Conservation (phyloP, 2,888 invertebrate species). For the Sussaba pulchella region DNA sequence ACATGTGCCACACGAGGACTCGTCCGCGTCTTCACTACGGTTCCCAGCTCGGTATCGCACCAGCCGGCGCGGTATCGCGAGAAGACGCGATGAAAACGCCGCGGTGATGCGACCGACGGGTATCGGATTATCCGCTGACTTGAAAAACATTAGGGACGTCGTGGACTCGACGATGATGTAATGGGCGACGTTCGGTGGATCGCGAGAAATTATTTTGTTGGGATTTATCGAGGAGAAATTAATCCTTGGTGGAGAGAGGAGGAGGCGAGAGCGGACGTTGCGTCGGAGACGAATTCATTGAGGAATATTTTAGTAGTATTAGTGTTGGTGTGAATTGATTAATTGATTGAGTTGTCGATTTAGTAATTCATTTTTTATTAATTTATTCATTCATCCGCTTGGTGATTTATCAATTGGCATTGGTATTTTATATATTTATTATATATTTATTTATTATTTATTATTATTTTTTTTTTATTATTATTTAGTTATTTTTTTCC, state of each 20-base stretch:
- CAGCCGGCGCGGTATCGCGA: slow-evolving; percentile 8
- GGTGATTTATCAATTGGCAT: no score
- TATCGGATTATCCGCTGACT: slow-evolving; percentile 81
- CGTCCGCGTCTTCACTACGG: slow-evolving; percentile 32
- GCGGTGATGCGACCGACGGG: slow-evolving; percentile 59
- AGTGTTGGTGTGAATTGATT: no score
- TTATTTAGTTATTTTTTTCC: no score
- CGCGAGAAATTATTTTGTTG: slow-evolving; percentile 40
- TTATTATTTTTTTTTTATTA: slow-evolving; percentile 27
- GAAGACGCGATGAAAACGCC: slow-evolving; percentile 3
- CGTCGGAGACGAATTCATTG: no score
- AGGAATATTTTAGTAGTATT: no score
- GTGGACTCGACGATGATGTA: slow-evolving; percentile 75
- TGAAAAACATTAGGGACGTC: slow-evolving; percentile 77
- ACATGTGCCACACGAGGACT: slow-evolving; percentile 56
- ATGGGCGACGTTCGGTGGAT: slow-evolving; percentile 59
- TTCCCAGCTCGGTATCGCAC: slow-evolving; percentile 44
- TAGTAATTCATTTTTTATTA: no score
- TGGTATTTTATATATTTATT: no score
- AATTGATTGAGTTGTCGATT: no score
- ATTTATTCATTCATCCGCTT: no score
- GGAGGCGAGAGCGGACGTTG: not conserved
- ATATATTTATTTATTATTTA: slow-evolving; percentile 4
- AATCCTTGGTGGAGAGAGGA: not conserved
- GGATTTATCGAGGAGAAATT: slow-evolving; percentile 7